These are phyloP conservation scores for Astreopora myriophthalma DNA, from an alignment of 64 coral and sea anemone genomes.

Conservation along the genomic window DNA sequence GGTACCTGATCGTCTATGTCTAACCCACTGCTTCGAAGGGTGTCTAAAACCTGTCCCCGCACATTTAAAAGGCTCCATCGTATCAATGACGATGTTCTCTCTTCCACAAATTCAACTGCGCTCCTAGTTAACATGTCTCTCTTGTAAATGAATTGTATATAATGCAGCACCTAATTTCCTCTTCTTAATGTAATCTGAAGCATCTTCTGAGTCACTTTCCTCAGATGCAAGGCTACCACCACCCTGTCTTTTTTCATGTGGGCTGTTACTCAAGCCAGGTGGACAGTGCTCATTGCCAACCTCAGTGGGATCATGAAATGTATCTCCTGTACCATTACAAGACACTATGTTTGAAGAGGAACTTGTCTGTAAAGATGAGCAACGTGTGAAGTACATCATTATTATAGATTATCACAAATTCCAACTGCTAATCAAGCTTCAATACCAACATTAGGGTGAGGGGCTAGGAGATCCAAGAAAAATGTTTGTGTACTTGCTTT, in stretches of 20 bases:
- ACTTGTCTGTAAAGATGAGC: background rate
- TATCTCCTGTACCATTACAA: background rate
- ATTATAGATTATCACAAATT: background rate
- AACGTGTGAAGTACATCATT: background rate
- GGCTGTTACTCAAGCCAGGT: background rate
- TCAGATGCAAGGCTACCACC: background rate
- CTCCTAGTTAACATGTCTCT: constrained; percentile 14
- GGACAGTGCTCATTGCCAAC: background rate
- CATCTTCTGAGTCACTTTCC: background rate
- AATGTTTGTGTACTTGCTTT: no score
- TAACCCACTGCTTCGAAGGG: background rate
- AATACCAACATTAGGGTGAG: background rate
- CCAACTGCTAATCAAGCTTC: background rate
- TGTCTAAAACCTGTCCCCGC: background rate
- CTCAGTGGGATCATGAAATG: background rate
- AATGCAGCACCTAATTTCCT: background rate
- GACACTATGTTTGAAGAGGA: background rate
- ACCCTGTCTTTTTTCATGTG: background rate
- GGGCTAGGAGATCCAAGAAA: background rate
- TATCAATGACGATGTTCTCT: background rate
- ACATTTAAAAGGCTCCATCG: constrained; percentile 10
- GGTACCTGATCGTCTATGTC: background rate
- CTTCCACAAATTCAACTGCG: background rate
- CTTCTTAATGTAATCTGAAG: background rate
- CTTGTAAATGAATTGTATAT: background rate